Percentiles rank a stretch among this genome's conserved stretches.
Conservation (phyloP, 2,888 invertebrate genomes). For the Lycia hirtaria region DNA sequence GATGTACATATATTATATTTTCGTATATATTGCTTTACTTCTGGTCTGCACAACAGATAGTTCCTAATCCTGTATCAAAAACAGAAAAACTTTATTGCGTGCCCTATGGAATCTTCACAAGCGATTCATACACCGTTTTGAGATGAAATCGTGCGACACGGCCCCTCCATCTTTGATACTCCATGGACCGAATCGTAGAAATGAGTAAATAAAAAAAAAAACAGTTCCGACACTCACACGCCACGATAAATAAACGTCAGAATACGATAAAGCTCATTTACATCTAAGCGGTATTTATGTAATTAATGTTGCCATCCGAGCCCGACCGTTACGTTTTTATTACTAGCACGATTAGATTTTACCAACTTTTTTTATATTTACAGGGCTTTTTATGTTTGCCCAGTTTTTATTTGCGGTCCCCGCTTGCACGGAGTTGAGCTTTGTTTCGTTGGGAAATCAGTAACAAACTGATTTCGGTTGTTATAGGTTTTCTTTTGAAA, state of each 20-base stretch:
- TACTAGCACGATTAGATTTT: conserved; percentile 53
- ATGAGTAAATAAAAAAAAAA: not conserved
- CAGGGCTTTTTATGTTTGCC: conserved; percentile 21
- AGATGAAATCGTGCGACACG: too few relatives aligned
- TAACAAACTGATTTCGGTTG: conserved; percentile 31
- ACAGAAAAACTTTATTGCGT: too few relatives aligned
- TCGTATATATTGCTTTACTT: too few relatives aligned
- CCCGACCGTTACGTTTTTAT: conserved; percentile 49
- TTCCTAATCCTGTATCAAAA: too few relatives aligned
- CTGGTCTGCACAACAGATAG: too few relatives aligned
- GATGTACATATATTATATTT: too few relatives aligned
- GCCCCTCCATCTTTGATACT: not conserved
- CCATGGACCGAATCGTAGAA: not conserved
- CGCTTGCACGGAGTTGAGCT: conserved; percentile 26
- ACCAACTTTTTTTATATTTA: conserved; percentile 39
- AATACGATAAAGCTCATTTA: conserved; percentile 57
- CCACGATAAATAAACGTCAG: conserved; percentile 48
- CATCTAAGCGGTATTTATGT: conserved; percentile 58
- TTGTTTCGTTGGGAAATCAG: conserved; percentile 33
- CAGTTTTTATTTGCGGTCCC: conserved; percentile 29
- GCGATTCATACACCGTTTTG: too few relatives aligned
- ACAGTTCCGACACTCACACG: conserved; percentile 20
- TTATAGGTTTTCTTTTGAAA: conserved; percentile 22
- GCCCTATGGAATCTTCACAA: too few relatives aligned
- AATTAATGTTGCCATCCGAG: conserved; percentile 55